Percentiles rank a stretch among this genome's conserved stretches.
phyloP scores from a whole-genome alignment of 2,888 invertebrate species.

The Caenorhabditis sp. region DNA sequence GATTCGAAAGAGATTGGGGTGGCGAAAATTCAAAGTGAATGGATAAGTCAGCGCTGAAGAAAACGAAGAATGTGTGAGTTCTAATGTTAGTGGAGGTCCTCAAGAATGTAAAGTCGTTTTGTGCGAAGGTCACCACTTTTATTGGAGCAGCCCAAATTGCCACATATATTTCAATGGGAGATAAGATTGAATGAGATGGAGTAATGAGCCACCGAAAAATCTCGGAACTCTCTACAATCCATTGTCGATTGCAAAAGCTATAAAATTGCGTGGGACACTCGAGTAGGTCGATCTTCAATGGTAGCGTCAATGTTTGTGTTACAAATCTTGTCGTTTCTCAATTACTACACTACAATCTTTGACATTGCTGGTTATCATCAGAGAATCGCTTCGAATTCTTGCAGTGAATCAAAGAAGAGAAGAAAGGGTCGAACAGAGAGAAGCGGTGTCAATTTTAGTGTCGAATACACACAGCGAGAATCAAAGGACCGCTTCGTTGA shows the following conservation, averaged over 20 bases:
- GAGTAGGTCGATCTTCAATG: conserved; percentile 18
- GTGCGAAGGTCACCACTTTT: conserved; percentile 66
- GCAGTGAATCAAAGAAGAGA: conserved; percentile 19
- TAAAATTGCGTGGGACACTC: conserved; percentile 35
- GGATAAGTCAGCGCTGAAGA: conserved; percentile 41
- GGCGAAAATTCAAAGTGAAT: conserved; percentile 37
- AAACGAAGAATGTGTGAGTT: conserved; percentile 52
- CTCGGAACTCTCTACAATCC: conserved; percentile 45
- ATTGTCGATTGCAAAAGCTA: conserved; percentile 33
- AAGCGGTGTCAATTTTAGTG: conserved; percentile 24
- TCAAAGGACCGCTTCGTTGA: conserved; percentile 45
- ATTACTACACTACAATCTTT: conserved; percentile 18
- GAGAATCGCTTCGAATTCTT: conserved; percentile 15
- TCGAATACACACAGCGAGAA: conserved; percentile 8
- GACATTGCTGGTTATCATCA: conserved; percentile 13
- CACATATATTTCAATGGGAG: conserved; percentile 53
- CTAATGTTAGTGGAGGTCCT: conserved; percentile 53
- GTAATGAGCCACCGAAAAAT: conserved; percentile 9
- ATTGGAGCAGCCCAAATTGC: conserved; percentile 62
- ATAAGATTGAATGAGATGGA: conserved; percentile 6
- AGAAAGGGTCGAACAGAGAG: conserved; percentile 17
- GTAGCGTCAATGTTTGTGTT: conserved; percentile 51
- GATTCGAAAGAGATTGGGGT: conserved; percentile 26
- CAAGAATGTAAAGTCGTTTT: conserved; percentile 68
- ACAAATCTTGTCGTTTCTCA: conserved; percentile 32